Percentiles rank a stretch among this genome's conserved stretches.
Conservation (phyloP, 2,888 invertebrate species). For the Dryadula phaetusa region DNA sequence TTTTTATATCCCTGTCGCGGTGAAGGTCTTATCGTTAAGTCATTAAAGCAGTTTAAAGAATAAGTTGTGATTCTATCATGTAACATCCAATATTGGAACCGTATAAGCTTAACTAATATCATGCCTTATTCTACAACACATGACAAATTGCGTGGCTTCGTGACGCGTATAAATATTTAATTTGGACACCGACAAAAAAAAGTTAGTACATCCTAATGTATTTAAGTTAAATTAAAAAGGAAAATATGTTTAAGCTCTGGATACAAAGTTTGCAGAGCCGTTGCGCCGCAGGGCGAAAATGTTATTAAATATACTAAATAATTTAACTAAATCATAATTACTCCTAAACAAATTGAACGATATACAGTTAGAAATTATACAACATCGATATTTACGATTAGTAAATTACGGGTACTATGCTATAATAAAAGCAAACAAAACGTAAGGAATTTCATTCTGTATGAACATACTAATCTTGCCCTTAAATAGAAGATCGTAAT, state of each 20-base stretch:
- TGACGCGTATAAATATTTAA: slow-evolving; percentile 1
- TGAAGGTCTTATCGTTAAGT: neutral
- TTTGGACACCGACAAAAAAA: slow-evolving; percentile 10
- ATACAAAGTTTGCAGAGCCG: neutral
- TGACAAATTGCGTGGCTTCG: slow-evolving; percentile 11
- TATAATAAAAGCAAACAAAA: slow-evolving; percentile 24
- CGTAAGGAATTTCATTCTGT: slow-evolving; percentile 18
- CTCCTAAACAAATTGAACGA: slow-evolving; percentile 56
- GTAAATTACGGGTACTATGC: slow-evolving; percentile 29
- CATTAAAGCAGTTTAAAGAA: neutral
- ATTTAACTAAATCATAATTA: slow-evolving; percentile 55
- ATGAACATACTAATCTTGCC: slow-evolving; percentile 9
- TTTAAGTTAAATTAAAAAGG: slow-evolving; percentile 5
- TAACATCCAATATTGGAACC: slow-evolving; percentile 27
- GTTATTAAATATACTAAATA: slow-evolving; percentile 48
- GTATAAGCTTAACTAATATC: slow-evolving; percentile 22
- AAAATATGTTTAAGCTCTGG: neutral
- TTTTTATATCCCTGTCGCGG: slow-evolving; percentile 9
- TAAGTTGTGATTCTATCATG: neutral
- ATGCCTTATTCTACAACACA: slow-evolving; percentile 32
- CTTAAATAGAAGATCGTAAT: slow-evolving; percentile 12
- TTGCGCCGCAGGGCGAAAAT: neutral
- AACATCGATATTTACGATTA: slow-evolving; percentile 53
- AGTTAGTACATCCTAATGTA: slow-evolving; percentile 6
- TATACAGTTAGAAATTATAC: slow-evolving; percentile 64